Evolutionary conservation across 2,888 invertebrate genomes (phyloP).

Genomic region (Choristoneura rosaceana): DNA sequence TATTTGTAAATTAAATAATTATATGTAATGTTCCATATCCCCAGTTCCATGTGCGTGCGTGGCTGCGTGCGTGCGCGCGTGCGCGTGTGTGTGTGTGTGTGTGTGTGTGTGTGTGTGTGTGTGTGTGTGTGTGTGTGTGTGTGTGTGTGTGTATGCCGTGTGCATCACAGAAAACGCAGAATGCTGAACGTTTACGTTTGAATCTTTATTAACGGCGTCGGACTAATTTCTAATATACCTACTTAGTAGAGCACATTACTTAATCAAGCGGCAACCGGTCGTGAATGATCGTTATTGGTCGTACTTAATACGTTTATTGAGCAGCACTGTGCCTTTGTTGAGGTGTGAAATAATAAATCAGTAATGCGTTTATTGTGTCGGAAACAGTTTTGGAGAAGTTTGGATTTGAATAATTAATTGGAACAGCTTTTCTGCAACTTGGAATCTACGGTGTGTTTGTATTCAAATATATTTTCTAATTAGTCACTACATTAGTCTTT

Average conservation of each 20-base stretch:
- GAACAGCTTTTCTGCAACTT: not conserved
- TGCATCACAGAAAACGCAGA: not conserved
- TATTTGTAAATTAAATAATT: no score
- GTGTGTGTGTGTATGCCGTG: no score
- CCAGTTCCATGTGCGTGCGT: no score
- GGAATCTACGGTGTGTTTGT: not conserved
- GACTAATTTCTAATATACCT: not conserved
- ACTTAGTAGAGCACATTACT: not conserved
- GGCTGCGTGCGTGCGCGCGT: no score
- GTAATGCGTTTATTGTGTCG: not conserved
- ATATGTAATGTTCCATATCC: no score
- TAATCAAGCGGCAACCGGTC: conserved; percentile 5
- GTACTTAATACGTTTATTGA: conserved; percentile 12
- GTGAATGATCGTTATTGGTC: conserved; percentile 2
- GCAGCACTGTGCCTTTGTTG: conserved; percentile 2
- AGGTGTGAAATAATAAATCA: conserved; percentile 2
- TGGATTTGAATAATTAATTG: not conserved
- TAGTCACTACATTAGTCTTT: no score
- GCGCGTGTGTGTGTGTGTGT: no score
- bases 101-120: no score
- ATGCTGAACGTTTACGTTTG: not conserved
- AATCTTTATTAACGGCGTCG: not conserved
- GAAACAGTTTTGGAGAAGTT: conserved; percentile 3
- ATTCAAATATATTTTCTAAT: not conserved
- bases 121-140: no score